Percentiles rank a stretch among this genome's conserved stretches.
phyloP scores from a whole-genome alignment of 2,888 invertebrate genomes.

The Hedya salicella region DNA sequence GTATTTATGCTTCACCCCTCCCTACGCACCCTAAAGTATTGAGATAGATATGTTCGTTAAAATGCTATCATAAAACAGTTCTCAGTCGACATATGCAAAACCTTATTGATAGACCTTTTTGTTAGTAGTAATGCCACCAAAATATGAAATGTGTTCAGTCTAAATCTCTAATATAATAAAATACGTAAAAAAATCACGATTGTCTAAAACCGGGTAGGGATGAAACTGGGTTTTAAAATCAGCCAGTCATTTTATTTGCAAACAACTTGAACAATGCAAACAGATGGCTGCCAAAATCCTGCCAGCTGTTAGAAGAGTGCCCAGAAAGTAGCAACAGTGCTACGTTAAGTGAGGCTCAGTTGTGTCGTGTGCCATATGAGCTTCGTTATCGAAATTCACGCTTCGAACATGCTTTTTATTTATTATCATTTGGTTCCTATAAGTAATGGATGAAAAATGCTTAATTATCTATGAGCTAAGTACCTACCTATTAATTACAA shows the following conservation, averaged over 20 bases:
- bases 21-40: background rate
- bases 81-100: background rate
- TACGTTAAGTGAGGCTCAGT: slow-evolving; percentile 27
- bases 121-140: background rate
- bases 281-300: slow-evolving; percentile 34
- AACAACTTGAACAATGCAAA: slow-evolving; percentile 38
- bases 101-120: too few species aligned
- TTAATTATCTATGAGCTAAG: too few species aligned
- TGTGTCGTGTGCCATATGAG: slow-evolving; percentile 31
- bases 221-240: background rate
- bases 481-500: too few species aligned
- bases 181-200: background rate
- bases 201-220: background rate
- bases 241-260: slow-evolving; percentile 36
- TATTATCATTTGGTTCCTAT: background rate
- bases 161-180: background rate
- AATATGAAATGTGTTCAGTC: background rate
- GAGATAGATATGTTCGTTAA: background rate
- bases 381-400: slow-evolving; percentile 27
- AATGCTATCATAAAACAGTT: background rate
- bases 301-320: slow-evolving; percentile 42
- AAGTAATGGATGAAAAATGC: too few species aligned
- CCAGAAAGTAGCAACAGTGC: slow-evolving; percentile 36
- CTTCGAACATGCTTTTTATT: background rate
- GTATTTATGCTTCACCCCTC: background rate